These are phyloP conservation scores for Pipistrellus pipistrellus DNA, from an alignment of 2,797 vertebrate genomes.

Conservation along the genomic window DNA sequence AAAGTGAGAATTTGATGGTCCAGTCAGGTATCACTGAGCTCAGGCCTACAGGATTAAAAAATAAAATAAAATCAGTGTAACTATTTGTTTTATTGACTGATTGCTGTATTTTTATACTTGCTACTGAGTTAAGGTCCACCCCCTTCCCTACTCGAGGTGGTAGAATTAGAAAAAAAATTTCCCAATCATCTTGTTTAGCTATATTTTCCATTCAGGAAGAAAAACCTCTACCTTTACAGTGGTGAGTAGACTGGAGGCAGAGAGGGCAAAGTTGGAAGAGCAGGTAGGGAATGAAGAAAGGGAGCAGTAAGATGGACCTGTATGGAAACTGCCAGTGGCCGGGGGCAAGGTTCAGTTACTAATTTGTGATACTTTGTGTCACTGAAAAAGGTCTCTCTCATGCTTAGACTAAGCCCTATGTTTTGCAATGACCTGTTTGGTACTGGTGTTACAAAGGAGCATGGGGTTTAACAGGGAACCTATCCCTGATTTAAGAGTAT, in stretches of 20 bases:
- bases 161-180: conserved; percentile 1
- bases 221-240: background rate
- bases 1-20: background rate
- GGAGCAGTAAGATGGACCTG: background rate
- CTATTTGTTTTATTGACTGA: background rate
- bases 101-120: background rate
- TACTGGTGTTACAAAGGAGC: background rate
- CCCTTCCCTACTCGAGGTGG: background rate
- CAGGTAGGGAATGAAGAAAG: background rate
- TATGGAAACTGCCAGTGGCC: background rate
- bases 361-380: background rate
- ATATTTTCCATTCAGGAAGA: background rate
- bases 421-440: background rate
- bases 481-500: background rate
- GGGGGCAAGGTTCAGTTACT: background rate
- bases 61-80: conserved; percentile 14
- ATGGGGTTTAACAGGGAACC: background rate
- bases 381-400: background rate
- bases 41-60: background rate
- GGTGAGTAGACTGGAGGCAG: background rate
- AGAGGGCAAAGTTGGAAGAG: background rate
- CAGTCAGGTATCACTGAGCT: background rate
- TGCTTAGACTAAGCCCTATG: background rate
- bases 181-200: background rate
- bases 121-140: background rate